Evolutionary conservation across 2,888 invertebrate genomes (phyloP).

Genomic region (Drosophila anomalata): DNA sequence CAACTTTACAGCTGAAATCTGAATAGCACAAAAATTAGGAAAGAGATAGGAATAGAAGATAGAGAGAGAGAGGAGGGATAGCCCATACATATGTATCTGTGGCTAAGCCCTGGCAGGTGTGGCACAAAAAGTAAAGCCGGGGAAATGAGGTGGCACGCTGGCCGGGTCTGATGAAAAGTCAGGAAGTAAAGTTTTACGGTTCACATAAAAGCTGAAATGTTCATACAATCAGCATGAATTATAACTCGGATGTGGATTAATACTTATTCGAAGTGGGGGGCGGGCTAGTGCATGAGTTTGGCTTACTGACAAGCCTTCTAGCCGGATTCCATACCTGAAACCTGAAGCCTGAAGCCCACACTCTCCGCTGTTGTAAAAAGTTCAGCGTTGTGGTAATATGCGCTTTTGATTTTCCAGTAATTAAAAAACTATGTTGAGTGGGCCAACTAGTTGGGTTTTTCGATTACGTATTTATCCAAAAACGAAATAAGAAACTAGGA

Average conservation of each 20-base stretch:
- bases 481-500: not conserved
- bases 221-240: slow-evolving; percentile 80
- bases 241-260: slow-evolving; percentile 80
- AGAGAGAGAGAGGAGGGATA: not conserved
- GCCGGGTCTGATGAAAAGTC: slow-evolving; percentile 71
- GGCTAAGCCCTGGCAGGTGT: slow-evolving; percentile 30
- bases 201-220: slow-evolving; percentile 79
- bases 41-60: not conserved
- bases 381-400: slow-evolving; percentile 37
- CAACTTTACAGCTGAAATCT: slow-evolving; percentile 32
- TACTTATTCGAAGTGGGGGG: slow-evolving; percentile 60
- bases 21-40: slow-evolving; percentile 1
- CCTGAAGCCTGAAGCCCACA: not conserved
- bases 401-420: slow-evolving; percentile 47
- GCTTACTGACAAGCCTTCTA: slow-evolving; percentile 43
- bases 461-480: not conserved
- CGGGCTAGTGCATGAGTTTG: slow-evolving; percentile 25
- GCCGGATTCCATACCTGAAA: slow-evolving; percentile 40
- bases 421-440: slow-evolving; percentile 40
- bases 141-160: not conserved
- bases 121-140: not conserved
- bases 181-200: slow-evolving; percentile 79
- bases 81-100: slow-evolving; percentile 36
- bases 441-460: slow-evolving; percentile 1
- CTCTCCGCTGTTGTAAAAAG: slow-evolving; percentile 35